These are phyloP conservation scores for Heliangelus exortis DNA, from an alignment of 2,797 vertebrate species.

Conservation along the genomic window DNA sequence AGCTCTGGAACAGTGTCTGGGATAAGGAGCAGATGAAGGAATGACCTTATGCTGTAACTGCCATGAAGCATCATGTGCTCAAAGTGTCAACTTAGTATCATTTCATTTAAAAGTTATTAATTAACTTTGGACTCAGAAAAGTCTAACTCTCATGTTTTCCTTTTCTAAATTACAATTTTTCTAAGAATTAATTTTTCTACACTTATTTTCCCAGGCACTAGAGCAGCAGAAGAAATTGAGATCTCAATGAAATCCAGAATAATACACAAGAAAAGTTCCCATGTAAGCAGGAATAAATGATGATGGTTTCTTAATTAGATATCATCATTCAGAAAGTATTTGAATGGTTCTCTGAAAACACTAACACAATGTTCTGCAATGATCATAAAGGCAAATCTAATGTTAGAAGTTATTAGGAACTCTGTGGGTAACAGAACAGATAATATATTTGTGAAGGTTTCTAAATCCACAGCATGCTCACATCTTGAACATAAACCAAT, in stretches of 20 bases:
- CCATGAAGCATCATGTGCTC: not conserved
- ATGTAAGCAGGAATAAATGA: not conserved
- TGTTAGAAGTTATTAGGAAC: not conserved
- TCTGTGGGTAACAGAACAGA: not conserved
- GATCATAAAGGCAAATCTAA: conserved; percentile 22
- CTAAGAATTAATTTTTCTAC: not conserved
- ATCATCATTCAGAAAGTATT: conserved; percentile 4
- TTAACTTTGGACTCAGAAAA: not conserved
- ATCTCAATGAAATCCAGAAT: not conserved
- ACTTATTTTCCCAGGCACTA: not conserved
- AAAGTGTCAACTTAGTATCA: not conserved
- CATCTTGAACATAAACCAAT: not conserved
- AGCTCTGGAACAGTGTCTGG: not conserved
- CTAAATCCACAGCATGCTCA: not conserved
- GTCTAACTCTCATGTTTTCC: not conserved
- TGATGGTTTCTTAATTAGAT: conserved; percentile 26
- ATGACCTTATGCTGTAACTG: not conserved
- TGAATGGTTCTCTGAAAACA: not conserved
- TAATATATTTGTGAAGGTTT: not conserved
- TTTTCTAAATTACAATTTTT: not conserved
- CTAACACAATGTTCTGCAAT: not conserved
- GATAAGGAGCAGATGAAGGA: not conserved
- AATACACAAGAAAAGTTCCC: not conserved
- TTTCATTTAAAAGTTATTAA: not conserved
- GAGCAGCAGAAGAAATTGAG: not conserved